A percentile compares a stretch with the other conserved stretches of the same genome.
Evolutionary conservation across 1,140 invertebrate genomes (phyloP).

Genomic region (Heliconius eleuchia): DNA sequence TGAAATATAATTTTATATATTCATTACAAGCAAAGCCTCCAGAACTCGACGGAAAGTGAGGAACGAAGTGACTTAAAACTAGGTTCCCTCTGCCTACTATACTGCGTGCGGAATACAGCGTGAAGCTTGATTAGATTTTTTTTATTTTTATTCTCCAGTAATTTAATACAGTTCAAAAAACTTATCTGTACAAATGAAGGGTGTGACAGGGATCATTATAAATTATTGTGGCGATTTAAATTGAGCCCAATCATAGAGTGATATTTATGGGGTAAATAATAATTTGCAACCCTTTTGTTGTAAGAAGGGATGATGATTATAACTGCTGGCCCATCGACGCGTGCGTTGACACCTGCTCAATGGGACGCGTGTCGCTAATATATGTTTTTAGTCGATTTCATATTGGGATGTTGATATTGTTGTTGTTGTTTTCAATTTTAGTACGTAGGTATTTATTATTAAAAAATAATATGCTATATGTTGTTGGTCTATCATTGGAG

Average conservation of each 20-base stretch:
- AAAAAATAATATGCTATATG: background rate
- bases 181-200: constrained; percentile 13
- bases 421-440: background rate
- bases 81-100: too few species aligned
- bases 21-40: too few species aligned
- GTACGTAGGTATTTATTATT: background rate
- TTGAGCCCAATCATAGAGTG: constrained; percentile 61
- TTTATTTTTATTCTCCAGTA: background rate
- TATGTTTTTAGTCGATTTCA: constrained; percentile 23
- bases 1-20: too few species aligned
- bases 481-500: background rate
- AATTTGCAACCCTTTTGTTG: constrained; percentile 75
- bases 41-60: too few species aligned
- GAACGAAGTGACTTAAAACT: too few species aligned
- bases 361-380: constrained; percentile 26
- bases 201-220: constrained; percentile 66
- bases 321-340: constrained; percentile 44
- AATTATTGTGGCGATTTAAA: constrained; percentile 72
- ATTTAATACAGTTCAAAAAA: background rate
- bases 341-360: constrained; percentile 64
- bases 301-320: constrained; percentile 58
- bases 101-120: too few species aligned
- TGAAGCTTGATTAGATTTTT: too few species aligned
- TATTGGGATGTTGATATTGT: background rate
- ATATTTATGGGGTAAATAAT: constrained; percentile 72